Evolutionary conservation across 2,888 invertebrate genomes (phyloP).

Genomic region (Galerucella pusilla): DNA sequence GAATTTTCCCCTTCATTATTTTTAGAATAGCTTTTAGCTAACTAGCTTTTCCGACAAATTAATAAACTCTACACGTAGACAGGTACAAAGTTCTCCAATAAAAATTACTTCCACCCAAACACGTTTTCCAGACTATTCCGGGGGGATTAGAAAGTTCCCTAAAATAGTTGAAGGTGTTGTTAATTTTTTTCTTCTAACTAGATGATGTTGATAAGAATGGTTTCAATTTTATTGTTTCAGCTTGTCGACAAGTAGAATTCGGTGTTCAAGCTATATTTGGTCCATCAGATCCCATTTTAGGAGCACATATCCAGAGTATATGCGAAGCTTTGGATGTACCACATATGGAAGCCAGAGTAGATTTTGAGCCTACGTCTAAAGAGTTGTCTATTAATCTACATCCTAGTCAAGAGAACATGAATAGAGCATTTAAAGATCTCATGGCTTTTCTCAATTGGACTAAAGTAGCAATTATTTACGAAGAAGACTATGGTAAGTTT

Average conservation of each 20-base stretch:
- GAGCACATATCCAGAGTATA: constrained; percentile 87
- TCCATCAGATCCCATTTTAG: constrained; percentile 84
- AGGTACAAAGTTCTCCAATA: constrained; percentile 34
- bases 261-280: constrained; percentile 92
- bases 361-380: constrained; percentile 73
- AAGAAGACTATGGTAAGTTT: constrained; percentile 85
- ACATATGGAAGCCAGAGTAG: constrained; percentile 82
- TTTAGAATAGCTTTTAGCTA: constrained; percentile 28
- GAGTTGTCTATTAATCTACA: constrained; percentile 90
- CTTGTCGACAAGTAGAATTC: constrained; percentile 82
- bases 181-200: constrained; percentile 11
- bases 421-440: constrained; percentile 86
- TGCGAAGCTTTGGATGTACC: constrained; percentile 92
- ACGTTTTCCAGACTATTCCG: constrained; percentile 30
- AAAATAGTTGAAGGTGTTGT: constrained; percentile 32
- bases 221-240: constrained; percentile 66
- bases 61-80: constrained; percentile 34
- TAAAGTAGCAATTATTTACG: constrained; percentile 91
- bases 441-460: constrained; percentile 93
- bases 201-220: neutral
- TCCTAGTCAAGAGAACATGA: constrained; percentile 85
- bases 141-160: constrained; percentile 30
- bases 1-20: constrained; percentile 34
- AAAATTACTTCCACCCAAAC: constrained; percentile 36
- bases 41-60: constrained; percentile 32